Base-by-base conservation (phyloP, 2,113 vertebrate genomes). In the Bubalus kerabau region DNA sequence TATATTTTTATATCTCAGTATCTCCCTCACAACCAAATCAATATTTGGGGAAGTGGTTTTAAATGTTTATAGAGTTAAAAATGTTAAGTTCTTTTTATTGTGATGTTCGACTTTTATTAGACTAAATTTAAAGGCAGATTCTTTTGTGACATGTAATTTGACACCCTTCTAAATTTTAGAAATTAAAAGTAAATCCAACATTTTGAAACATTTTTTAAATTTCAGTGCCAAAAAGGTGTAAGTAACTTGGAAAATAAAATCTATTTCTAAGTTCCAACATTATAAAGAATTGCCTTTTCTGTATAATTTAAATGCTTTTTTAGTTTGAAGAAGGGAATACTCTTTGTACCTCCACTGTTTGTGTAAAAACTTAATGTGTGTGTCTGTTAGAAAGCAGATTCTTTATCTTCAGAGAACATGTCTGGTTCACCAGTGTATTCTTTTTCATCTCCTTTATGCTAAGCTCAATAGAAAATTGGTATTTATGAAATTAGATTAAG, bases 141-240 rank as follows among this genome's bases (percentile, higher is more conserved):
- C 21, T 76, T 4, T 76, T 32, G 32, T 62, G 56, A 48, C 48
- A 48, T 74, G 11, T 57, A 87, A 94, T 97, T 97, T 89, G 59
- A 52, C n/a, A 54, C 30, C 91, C 56, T 92, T 26, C 85, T 97
- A 40, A 76, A 57, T 0, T 4, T 59, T 92, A 57, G 59, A 90
- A 93, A 97, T 87, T 90, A 84, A 91, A 90, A 96, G 87, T 88
- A 78, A 96, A 30, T 7, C 2, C 64, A 54, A 48, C 13, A n/a
- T 76, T 87, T 97, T 92, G 14, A 90, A 52, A 88, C 94, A 84
- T 48, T 46, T 13, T 96, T 98, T 97, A 96, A 90, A 26, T n/a
- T 89, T 16, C 59, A 13, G 56, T 90, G 56, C 81, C 92, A 97
- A 87, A 36, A 46, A 16, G 26, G 6, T 91, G 43, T 93, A 46